phyloP scores from a whole-genome alignment of 2,113 vertebrate species.

The Psettodes erumei region DNA sequence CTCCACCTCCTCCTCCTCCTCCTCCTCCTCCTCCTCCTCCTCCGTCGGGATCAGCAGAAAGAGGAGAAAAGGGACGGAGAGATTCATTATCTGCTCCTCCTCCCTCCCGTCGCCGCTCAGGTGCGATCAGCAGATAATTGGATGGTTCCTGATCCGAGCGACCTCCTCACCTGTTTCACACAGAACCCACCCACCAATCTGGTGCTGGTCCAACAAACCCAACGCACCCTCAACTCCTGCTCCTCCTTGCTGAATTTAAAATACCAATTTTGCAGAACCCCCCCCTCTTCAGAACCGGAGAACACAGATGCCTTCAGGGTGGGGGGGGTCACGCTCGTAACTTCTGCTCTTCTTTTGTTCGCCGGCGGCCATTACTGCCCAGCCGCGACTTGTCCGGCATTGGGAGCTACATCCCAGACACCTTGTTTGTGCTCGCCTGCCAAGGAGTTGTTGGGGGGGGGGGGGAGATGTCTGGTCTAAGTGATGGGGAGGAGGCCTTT shows the following conservation, averaged over 20 bases:
- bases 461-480: slow-evolving; percentile 73
- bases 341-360: slow-evolving; percentile 56
- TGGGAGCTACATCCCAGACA: slow-evolving; percentile 63
- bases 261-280: no score
- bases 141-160: slow-evolving; percentile 47
- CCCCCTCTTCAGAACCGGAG: neutral
- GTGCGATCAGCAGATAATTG: slow-evolving; percentile 69
- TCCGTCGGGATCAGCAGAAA: slow-evolving; percentile 27
- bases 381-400: slow-evolving; percentile 51
- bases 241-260: no score
- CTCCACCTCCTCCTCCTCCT: neutral
- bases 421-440: slow-evolving; percentile 67
- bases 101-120: slow-evolving; percentile 42
- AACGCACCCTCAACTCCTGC: no score
- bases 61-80: slow-evolving; percentile 36
- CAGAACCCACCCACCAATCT: no score
- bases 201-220: no score
- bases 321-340: slow-evolving; percentile 24
- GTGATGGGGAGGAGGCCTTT: slow-evolving; percentile 80
- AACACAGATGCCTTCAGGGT: slow-evolving; percentile 27
- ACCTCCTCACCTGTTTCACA: slow-evolving; percentile 48
- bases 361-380: slow-evolving; percentile 7
- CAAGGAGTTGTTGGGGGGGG: slow-evolving; percentile 53
- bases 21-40: neutral
- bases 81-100: slow-evolving; percentile 54